Base-by-base conservation (phyloP, 2,797 vertebrate genomes). In the Phataginus tricuspis region DNA sequence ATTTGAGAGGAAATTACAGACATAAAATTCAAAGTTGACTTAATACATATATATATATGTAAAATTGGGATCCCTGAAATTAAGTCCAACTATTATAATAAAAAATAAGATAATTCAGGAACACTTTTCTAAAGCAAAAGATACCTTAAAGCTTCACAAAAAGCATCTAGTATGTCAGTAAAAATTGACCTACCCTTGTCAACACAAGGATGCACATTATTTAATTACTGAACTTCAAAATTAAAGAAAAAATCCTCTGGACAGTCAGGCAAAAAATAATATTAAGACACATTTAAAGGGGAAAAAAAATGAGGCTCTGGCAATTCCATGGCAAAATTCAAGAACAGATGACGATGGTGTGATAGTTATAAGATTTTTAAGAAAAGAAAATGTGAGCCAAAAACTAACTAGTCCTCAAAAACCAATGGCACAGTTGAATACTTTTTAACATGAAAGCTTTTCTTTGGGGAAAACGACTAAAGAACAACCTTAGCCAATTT, bases 101-200 rank as follows among this genome's bases (percentile, higher is more conserved):
- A 61, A 68, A n/a, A 78, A 92, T 79, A 45, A 87, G 84, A 53
- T 71, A 93, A 94, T 51, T 80, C 27, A 96, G 53, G 7, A 74
- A 27, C 6, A 82, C 42, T 87, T 45, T 86, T 80, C 77, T 93
- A 25, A 94, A 92, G 87, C 74, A 37, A 84, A 80, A 51, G 25
- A 31, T 51, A 4, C 25, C 15, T 79, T 14, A 2, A 69, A 82
- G 51, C 4, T 64, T 16, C 12, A 80, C 51, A 25, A 93, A 89
- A 9, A 51, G 2, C 15, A 51, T 42, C 12, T 10, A 88, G 1
- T 68, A 45, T 69, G 13, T 64, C 7, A 84, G 18, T 7, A 69
- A 42, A 91, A 82, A 57, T 39, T 86, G 18, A 71, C 19, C n/a
- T 4, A 63, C 0, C 51, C 13, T 66, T 88, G 21, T 77, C n/a